These are phyloP conservation scores for Cisticola juncidis DNA, from an alignment of 2,113 vertebrate genomes.

Conservation along the genomic window DNA sequence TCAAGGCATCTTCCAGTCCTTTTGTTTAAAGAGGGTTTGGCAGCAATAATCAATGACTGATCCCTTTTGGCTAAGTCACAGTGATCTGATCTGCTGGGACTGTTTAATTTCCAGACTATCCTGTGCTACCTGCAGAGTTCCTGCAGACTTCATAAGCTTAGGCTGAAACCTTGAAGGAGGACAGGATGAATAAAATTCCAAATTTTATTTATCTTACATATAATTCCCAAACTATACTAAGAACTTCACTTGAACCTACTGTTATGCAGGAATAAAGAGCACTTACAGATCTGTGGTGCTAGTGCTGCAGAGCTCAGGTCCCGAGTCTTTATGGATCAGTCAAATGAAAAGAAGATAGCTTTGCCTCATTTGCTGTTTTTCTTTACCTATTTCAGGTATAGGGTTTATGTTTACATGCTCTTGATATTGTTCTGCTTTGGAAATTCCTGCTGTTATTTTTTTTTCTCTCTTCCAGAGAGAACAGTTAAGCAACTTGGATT, in stretches of 20 bases:
- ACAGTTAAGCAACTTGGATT: neutral
- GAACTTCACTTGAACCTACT: neutral
- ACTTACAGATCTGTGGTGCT: neutral
- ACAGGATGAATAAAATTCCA: neutral
- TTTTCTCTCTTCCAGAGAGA: neutral
- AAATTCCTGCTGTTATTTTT: neutral
- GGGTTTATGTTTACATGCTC: neutral
- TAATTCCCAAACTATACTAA: neutral
- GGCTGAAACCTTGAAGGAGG: neutral
- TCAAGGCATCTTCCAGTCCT: rapidly evolving
- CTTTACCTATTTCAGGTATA: neutral
- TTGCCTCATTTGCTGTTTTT: neutral
- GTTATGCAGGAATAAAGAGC: neutral
- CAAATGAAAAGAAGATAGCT: neutral
- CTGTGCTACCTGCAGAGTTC: rapidly evolving
- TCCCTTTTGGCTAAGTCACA: neutral
- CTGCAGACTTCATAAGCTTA: neutral
- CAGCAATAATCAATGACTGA: neutral
- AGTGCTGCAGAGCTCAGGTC: neutral
- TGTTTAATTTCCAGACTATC: neutral
- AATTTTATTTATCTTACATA: neutral
- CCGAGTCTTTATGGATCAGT: neutral
- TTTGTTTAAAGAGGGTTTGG: neutral
- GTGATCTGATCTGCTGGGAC: neutral
- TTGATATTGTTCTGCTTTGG: neutral